Percentiles rank a stretch among this genome's conserved stretches.
These are phyloP conservation scores for Cotesia chilonis DNA, from an alignment of 1,140 invertebrate species.

Conservation along the genomic window DNA sequence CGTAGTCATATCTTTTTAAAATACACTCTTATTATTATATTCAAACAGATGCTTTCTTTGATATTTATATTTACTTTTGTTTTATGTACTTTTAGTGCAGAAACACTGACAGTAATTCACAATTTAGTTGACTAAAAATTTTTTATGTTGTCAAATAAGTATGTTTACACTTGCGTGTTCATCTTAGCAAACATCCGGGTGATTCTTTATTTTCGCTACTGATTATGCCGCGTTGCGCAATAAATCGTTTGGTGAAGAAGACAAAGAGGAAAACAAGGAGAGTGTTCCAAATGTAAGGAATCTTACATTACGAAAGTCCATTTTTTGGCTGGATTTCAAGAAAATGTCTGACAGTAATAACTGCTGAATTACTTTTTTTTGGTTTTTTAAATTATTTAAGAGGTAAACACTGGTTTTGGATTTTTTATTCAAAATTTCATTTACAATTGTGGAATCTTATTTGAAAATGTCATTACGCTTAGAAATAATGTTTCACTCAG, in stretches of 20 bases:
- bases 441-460: background rate
- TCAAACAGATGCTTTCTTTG: no score
- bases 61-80: no score
- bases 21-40: no score
- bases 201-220: conserved; percentile 31
- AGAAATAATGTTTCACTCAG: background rate
- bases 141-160: conserved; percentile 14
- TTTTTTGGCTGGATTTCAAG: conserved; percentile 13
- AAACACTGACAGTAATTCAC: background rate
- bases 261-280: conserved; percentile 20
- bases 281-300: conserved; percentile 19
- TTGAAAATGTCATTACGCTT: background rate
- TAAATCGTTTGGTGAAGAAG: conserved; percentile 29
- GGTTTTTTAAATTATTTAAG: conserved; percentile 14
- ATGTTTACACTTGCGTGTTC: conserved; percentile 32
- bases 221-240: conserved; percentile 31
- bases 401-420: background rate
- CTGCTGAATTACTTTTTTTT: conserved; percentile 8
- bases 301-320: conserved; percentile 7
- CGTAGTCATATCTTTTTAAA: no score
- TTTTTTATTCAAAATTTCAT: conserved; percentile 8
- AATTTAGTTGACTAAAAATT: background rate
- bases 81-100: background rate
- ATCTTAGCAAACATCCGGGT: conserved; percentile 22
- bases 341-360: conserved; percentile 11